phyloP scores from a whole-genome alignment of 2,113 vertebrate genomes.

The Alethe castanea region DNA sequence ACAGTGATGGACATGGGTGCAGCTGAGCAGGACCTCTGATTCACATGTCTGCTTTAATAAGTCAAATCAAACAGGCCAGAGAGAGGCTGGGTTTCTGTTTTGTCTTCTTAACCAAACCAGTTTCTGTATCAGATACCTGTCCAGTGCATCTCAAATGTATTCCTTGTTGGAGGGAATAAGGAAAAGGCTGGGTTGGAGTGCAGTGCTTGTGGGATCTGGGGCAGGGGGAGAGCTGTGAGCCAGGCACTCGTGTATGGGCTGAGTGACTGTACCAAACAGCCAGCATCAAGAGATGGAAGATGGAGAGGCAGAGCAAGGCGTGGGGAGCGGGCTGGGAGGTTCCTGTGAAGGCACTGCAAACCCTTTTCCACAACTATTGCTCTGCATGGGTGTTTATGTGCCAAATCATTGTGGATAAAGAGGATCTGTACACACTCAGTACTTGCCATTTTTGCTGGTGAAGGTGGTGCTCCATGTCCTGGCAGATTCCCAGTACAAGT shows the following conservation, averaged over 20 bases:
- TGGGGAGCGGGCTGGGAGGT: neutral
- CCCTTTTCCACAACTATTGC: neutral
- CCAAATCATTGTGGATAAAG: neutral
- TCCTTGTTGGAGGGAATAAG: neutral
- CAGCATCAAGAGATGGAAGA: neutral
- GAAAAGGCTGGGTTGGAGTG: neutral
- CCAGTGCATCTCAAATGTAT: neutral
- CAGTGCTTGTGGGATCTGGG: neutral
- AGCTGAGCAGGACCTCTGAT: neutral
- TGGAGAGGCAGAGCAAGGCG: neutral
- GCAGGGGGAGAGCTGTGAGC: neutral
- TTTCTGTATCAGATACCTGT: neutral
- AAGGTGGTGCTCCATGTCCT: neutral
- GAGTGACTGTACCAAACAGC: neutral
- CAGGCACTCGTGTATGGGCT: accelerated
- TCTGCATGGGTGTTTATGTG: neutral
- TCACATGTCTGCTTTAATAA: neutral
- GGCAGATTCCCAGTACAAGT: neutral
- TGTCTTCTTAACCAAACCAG: neutral
- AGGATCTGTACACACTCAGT: accelerated
- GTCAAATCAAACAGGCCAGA: neutral
- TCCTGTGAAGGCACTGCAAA: neutral
- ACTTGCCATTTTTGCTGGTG: neutral
- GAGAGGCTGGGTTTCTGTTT: neutral
- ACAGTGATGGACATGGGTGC: neutral